Percentiles rank a stretch among this genome's conserved stretches.
These are phyloP conservation scores for Drosophila birchii DNA, from an alignment of 2,888 invertebrate genomes.

Conservation along the genomic window DNA sequence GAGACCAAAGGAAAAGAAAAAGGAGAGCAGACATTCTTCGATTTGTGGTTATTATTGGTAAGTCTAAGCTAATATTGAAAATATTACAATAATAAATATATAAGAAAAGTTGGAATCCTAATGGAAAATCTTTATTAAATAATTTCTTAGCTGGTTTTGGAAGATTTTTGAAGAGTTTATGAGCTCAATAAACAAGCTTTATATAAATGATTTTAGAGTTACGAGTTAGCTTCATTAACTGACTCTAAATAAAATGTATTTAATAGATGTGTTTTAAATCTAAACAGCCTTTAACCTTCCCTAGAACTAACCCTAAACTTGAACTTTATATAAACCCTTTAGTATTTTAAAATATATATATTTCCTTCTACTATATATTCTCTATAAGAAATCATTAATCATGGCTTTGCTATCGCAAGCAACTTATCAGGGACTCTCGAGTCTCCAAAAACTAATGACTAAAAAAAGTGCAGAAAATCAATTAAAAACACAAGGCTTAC, in stretches of 20 bases:
- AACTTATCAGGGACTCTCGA: conserved; percentile 24
- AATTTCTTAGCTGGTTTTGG: background rate
- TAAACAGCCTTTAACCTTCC: too few species aligned
- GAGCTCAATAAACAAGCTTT: background rate
- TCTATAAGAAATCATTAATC: conserved; percentile 16
- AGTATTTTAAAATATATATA: background rate
- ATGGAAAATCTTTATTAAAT: background rate
- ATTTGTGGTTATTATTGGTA: background rate
- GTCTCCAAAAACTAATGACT: conserved; percentile 54
- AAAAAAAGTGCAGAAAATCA: conserved; percentile 64
- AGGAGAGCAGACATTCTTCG: background rate
- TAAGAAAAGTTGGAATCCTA: background rate
- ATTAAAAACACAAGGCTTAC: conserved; percentile 60
- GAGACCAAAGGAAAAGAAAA: background rate
- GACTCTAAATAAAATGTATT: too few species aligned
- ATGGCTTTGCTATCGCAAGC: conserved; percentile 44
- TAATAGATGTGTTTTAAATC: too few species aligned
- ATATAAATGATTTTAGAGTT: background rate
- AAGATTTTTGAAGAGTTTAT: background rate
- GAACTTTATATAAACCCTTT: background rate
- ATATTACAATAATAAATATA: too few species aligned
- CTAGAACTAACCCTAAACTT: background rate
- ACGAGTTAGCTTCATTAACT: too few species aligned
- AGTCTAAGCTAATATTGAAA: background rate
- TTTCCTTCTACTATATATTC: background rate